Conservation (phyloP, 2,797 vertebrate species). For the Cuculus canorus region DNA sequence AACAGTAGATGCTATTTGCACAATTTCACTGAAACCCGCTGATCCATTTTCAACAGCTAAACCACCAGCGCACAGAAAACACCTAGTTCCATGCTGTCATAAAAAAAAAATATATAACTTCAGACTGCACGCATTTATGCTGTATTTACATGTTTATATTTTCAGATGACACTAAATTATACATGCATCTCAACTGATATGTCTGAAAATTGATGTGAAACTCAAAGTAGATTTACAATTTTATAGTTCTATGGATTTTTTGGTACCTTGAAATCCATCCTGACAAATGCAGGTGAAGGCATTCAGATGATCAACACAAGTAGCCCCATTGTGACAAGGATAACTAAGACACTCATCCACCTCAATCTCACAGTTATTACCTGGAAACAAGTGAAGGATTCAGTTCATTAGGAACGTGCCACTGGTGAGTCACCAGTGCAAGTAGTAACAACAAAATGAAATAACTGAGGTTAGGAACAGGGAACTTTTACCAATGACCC, state of each 20-base stretch:
- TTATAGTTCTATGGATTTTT: neutral
- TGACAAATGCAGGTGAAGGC: slow-evolving; percentile 81
- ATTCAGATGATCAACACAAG: slow-evolving; percentile 80
- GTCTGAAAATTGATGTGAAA: neutral
- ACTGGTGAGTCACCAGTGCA: neutral
- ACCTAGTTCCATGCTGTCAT: neutral
- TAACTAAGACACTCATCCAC: slow-evolving; percentile 84
- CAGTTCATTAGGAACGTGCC: slow-evolving; percentile 38
- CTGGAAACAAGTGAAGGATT: slow-evolving; percentile 71
- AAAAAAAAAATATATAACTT: neutral
- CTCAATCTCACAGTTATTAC: slow-evolving; percentile 84
- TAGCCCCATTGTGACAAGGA: slow-evolving; percentile 79
- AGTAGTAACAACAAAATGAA: slow-evolving; percentile 14
- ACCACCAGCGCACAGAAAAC: neutral
- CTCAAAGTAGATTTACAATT: neutral
- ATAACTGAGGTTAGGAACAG: neutral
- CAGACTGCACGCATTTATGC: neutral
- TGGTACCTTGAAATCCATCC: slow-evolving; percentile 81
- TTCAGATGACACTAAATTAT: neutral
- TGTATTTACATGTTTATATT: neutral
- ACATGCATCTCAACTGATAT: neutral
- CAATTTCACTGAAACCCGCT: neutral
- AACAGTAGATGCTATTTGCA: neutral
- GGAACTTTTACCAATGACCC: neutral
- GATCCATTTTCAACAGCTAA: neutral